Evolutionary conservation across 2,113 vertebrate genomes (phyloP).

Genomic region (Mustela lutreola): DNA sequence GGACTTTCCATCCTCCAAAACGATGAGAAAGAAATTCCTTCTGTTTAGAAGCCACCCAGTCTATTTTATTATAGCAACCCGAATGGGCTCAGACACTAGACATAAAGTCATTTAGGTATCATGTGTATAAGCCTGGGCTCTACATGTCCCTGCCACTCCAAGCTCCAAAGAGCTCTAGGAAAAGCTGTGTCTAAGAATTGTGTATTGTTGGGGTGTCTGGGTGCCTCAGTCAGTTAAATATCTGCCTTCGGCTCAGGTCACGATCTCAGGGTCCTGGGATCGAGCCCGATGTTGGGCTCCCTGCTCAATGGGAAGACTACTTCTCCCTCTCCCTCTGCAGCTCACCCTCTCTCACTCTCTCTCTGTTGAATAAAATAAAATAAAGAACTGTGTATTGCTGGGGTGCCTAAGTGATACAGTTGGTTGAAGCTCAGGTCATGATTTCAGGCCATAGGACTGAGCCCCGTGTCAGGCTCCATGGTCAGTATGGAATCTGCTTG

Average conservation of each 20-base stretch:
- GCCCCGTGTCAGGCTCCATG: neutral
- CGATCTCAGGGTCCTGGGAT: neutral
- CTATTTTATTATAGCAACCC: neutral
- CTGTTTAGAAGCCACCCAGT: neutral
- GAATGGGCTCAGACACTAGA: neutral
- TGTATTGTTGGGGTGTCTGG: neutral
- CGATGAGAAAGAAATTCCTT: neutral
- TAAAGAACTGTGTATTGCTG: neutral
- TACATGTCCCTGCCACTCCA: neutral
- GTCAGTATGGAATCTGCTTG: too few relatives aligned
- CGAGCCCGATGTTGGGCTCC: fast-evolving
- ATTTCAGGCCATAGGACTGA: neutral
- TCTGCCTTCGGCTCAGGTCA: neutral
- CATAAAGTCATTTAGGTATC: neutral
- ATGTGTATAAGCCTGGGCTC: neutral
- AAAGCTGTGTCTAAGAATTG: neutral
- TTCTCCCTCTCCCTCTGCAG: neutral
- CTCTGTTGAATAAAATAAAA: too few relatives aligned
- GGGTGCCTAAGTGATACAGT: neutral
- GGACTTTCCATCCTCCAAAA: neutral
- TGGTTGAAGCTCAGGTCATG: neutral
- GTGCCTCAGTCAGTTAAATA: neutral
- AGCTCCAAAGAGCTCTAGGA: neutral
- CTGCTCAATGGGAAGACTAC: neutral
- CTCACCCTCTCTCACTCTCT: neutral